Conservation (phyloP, 2,888 invertebrate genomes). For the Meta bourneti region DNA sequence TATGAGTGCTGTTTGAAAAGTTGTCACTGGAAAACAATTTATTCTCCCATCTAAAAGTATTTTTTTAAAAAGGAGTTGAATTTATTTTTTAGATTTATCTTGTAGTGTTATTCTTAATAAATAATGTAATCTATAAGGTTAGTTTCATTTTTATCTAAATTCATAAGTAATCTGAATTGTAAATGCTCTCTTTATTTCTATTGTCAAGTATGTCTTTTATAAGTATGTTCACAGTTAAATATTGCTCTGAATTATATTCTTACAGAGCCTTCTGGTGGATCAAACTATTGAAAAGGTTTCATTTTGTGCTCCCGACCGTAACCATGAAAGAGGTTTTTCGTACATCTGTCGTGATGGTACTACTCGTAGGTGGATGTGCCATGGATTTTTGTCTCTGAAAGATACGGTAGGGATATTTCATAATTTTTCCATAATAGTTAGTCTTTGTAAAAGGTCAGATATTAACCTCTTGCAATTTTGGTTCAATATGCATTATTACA, state of each 20-base stretch:
- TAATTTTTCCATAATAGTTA: too few relatives aligned
- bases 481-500: neutral
- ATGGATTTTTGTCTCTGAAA: conserved; percentile 97
- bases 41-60: too few relatives aligned
- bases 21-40: too few relatives aligned
- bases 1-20: too few relatives aligned
- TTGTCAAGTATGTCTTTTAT: neutral
- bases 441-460: too few relatives aligned
- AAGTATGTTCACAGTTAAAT: neutral
- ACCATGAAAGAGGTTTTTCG: conserved; percentile 98
- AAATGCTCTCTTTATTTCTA: neutral
- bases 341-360: conserved; percentile 99
- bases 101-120: too few relatives aligned
- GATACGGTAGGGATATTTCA: conserved; percentile 86
- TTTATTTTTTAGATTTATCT: too few relatives aligned
- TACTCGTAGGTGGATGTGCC: conserved; percentile 99
- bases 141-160: too few relatives aligned
- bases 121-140: too few relatives aligned
- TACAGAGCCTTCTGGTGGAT: conserved; percentile 95
- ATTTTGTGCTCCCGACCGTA: conserved; percentile 99
- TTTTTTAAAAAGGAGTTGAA: too few relatives aligned
- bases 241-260: conserved; percentile 41
- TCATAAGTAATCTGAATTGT: too few relatives aligned
- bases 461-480: neutral
- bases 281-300: conserved; percentile 99